These are phyloP conservation scores for Panthera uncia DNA, from an alignment of 2,113 vertebrate genomes.

Conservation along the genomic window DNA sequence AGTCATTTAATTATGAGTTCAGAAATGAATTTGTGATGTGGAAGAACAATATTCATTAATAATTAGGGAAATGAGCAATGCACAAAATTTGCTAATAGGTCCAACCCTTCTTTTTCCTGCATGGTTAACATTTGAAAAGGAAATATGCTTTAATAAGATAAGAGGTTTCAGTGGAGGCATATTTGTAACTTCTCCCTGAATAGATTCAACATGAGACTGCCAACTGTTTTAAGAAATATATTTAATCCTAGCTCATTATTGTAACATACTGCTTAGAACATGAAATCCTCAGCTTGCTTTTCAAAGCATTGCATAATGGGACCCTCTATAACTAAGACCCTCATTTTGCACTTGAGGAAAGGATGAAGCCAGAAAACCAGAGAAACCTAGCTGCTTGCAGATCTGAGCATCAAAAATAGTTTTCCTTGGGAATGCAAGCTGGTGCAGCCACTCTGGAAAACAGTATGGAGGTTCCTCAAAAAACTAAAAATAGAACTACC, in stretches of 20 bases:
- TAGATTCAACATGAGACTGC: background rate
- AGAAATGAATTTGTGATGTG: constrained; percentile 76
- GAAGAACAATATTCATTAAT: constrained; percentile 74
- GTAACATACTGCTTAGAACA: background rate
- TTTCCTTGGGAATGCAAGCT: background rate
- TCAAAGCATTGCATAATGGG: background rate
- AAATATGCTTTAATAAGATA: constrained; percentile 77
- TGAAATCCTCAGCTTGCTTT: constrained; percentile 17
- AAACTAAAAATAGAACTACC: too few relatives aligned
- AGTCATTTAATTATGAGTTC: constrained; percentile 80
- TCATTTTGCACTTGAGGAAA: background rate
- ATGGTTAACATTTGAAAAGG: constrained; percentile 65
- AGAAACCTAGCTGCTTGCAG: background rate
- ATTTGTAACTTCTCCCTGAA: constrained; percentile 36
- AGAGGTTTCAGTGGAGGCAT: background rate
- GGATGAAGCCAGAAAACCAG: background rate
- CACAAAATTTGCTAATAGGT: constrained; percentile 76
- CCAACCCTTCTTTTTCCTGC: constrained; percentile 74
- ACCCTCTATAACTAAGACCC: background rate
- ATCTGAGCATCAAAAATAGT: background rate
- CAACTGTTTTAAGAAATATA: constrained; percentile 23
- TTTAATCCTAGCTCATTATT: constrained; percentile 37
- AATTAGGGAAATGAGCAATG: constrained; percentile 80
- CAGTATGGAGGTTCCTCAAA: too few relatives aligned
- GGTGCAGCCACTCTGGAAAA: too few relatives aligned